These are phyloP conservation scores for Sebastes taczanowskii DNA, from an alignment of 2,797 vertebrate genomes.

Conservation along the genomic window DNA sequence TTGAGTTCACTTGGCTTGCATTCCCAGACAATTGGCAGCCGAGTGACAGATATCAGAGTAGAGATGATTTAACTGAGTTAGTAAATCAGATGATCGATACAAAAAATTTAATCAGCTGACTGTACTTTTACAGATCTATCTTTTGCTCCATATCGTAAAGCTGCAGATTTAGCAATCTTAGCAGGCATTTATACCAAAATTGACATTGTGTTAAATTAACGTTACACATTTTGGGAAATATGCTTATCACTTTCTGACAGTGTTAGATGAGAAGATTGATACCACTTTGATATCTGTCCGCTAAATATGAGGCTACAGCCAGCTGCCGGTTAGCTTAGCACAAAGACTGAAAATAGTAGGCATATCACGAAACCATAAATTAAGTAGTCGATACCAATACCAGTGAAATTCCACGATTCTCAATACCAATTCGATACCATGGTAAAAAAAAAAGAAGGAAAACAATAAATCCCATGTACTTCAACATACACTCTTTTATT, in stretches of 20 bases:
- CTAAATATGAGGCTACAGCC: not conserved
- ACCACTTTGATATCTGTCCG: too few species aligned
- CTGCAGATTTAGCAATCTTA: not conserved
- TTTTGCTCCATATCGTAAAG: not conserved
- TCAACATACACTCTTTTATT: too few species aligned
- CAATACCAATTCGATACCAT: too few species aligned
- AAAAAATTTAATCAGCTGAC: conserved; percentile 3
- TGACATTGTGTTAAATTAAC: not conserved
- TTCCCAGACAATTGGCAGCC: conserved; percentile 48
- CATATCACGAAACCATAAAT: too few species aligned
- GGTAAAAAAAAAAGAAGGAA: too few species aligned
- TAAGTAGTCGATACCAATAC: too few species aligned
- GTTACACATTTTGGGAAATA: not conserved
- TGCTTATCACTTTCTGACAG: not conserved
- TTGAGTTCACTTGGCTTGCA: conserved; percentile 28
- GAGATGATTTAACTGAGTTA: conserved; percentile 31
- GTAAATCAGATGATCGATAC: conserved; percentile 44
- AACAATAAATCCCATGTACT: too few species aligned
- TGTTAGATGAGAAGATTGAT: not conserved
- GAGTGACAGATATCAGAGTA: conserved; percentile 40
- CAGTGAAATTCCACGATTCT: too few species aligned
- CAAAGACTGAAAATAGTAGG: not conserved
- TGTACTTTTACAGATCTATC: not conserved
- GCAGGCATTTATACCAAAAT: not conserved
- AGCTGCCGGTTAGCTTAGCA: not conserved